Evolutionary conservation across 2,113 vertebrate species (phyloP).

Genomic region (Lycaon pictus): DNA sequence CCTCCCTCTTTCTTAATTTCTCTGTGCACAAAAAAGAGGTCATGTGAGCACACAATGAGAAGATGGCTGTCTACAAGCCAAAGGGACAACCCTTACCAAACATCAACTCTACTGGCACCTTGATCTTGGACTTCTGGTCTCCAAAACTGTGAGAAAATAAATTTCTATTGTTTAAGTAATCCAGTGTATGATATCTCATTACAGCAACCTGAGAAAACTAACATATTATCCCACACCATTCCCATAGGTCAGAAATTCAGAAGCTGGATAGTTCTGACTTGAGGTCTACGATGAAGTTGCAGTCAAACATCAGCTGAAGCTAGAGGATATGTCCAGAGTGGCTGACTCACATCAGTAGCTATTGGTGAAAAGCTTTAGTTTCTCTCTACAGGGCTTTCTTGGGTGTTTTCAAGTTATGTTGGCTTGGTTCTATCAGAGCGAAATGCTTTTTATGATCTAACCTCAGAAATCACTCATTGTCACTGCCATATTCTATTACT

Average conservation of each 20-base stretch:
- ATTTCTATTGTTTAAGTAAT: background rate
- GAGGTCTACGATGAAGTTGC: background rate
- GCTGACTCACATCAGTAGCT: background rate
- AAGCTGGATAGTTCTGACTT: background rate
- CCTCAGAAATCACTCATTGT: background rate
- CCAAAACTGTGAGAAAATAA: background rate
- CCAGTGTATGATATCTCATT: background rate
- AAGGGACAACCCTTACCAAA: background rate
- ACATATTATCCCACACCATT: background rate
- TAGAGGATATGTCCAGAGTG: background rate
- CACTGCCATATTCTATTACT: background rate
- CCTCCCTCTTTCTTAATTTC: background rate
- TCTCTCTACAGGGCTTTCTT: background rate
- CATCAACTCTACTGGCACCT: background rate
- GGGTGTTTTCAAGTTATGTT: background rate
- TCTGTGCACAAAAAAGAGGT: background rate
- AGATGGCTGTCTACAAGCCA: background rate
- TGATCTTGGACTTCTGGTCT: no score
- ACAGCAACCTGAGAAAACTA: background rate
- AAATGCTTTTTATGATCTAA: background rate
- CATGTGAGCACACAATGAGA: background rate
- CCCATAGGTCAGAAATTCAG: background rate
- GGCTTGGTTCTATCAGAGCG: background rate
- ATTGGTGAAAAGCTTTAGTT: background rate
- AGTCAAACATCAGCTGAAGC: background rate